These are phyloP conservation scores for Drosophila bocki DNA, from an alignment of 1,140 invertebrate species.

Conservation along the genomic window DNA sequence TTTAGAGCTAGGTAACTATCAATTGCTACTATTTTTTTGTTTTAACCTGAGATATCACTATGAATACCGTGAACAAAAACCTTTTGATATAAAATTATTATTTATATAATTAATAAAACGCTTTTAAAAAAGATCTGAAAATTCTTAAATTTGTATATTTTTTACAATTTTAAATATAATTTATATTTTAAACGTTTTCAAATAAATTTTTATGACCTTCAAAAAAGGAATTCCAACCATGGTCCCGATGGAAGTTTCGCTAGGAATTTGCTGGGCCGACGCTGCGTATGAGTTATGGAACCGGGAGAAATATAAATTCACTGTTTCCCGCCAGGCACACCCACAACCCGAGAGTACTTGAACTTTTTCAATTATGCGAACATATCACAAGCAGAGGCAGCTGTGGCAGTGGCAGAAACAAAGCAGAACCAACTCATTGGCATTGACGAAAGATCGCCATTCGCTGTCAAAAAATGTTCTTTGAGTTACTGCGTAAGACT, in stretches of 20 bases:
- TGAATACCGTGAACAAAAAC: neutral
- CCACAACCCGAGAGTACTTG: conserved; percentile 28
- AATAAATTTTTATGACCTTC: neutral
- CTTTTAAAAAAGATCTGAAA: no score
- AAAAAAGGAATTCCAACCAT: neutral
- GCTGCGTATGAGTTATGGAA: conserved; percentile 66
- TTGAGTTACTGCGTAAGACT: neutral
- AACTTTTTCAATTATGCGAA: conserved; percentile 76
- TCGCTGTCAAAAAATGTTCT: neutral
- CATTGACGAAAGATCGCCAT: conserved; percentile 35
- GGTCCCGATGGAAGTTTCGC: conserved; percentile 14
- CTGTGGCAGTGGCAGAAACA: conserved; percentile 6
- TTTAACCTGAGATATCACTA: neutral
- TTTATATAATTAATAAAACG: neutral
- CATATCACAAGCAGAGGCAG: conserved; percentile 51
- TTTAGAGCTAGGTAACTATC: neutral
- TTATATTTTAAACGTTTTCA: neutral
- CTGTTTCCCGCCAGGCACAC: conserved; percentile 11
- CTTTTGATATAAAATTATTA: neutral
- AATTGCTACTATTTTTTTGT: neutral
- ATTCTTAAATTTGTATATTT: no score
- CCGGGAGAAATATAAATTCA: conserved; percentile 37
- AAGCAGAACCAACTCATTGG: conserved; percentile 13
- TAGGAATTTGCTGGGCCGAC: conserved; percentile 30
- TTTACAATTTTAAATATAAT: neutral